Base-by-base conservation (phyloP, 2,113 vertebrate species). In the Serinus canaria region DNA sequence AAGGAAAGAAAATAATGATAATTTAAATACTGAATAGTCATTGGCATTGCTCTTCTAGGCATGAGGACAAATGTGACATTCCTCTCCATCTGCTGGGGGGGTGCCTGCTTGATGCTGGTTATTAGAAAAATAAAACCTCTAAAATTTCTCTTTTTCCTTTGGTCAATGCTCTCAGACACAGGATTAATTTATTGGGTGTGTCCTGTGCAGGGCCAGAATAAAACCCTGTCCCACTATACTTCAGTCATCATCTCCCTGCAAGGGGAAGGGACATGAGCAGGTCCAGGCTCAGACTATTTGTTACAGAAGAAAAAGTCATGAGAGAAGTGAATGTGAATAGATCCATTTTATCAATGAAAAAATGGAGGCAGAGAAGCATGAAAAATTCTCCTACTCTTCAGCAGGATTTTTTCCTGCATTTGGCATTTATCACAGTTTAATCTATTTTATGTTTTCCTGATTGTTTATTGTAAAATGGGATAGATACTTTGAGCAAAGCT, bases 391-490 rank as follows among this genome's bases (percentile, higher is more conserved):
- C 10, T 70, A n/a, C 7, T 92, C 90, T 88, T 47, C 79, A 88
- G 78, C 27, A 63, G 19, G 28, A 33, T 85, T 66, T 69, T 92
- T 76, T 77, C 55, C 55, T 67, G 47, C 72, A 52, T 77, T 92
- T 83, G n/a, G 33, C 60, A 90, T 93, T 94, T 90, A 94, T 94
- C 83, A 90, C 73, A 93, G 60, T 90, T 94, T 52, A 91, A 93
- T 93, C 72, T 95, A 56, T 60, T 95, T 94, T 83, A 92, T 59
- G 85, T 90, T 91, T 93, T 77, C 90, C 77, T 90, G 81, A 88
- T 88, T 83, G 72, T 59, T 93, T 89, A 60, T 52, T 49, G 41
- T 46, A 92, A 96, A 96, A 92, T 72, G 68, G 58, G 25, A 81
- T 56, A 56, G 79, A 83, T 83, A 41, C 25, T 93, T 90, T 89